Evolutionary conservation across 2,888 invertebrate species (phyloP), one percentile per base, ranked within the genome.

Genomic region (Sinotaia quadrata): DNA sequence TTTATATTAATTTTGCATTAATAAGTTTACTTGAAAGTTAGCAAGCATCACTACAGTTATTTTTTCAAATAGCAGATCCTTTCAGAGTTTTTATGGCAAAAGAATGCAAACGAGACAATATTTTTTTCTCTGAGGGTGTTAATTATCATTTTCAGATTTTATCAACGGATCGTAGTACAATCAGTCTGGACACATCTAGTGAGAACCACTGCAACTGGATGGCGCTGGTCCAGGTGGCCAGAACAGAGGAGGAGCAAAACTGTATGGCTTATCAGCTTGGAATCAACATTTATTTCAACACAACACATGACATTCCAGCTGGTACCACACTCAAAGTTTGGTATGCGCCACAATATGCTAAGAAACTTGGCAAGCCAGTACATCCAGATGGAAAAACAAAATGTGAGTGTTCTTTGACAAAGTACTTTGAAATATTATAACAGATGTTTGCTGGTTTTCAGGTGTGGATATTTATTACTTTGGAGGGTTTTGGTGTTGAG

Each of bases 121-220:
- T n/a, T n/a, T n/a, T n/a, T n/a, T n/a, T n/a, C n/a, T n/a, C n/a
- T n/a, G n/a, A n/a, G n/a, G n/a, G n/a, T n/a, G n/a, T n/a, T n/a
- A n/a, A n/a, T n/a, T n/a, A n/a, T n/a, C n/a, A 52, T 34, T 47
- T 44, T 10, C 61, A 74, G 74, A 71, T 74, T n/a, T 59, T 74
- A 5, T 69, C 74, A 84, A 82, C 85, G 71, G 84, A 87, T 69
- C 86, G 88, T 12, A 84, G 81, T 2, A 85, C 88, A 27, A 88
- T 89, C 51, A 90, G 89, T 79, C 86, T 92, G 75, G 91, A 92
- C 82, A 90, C 90, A 0, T 89, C 88, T 27, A 88, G 91, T 81
- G 91, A 92, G 81, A 84, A 90, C 75, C 88, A 88, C 60, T 91
- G 91, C 78, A 92, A 91, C 81, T 92, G 92, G 92, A 89, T 92